Percentiles rank a stretch among this genome's conserved stretches.
These are phyloP conservation scores for cattle (Bos taurus) DNA, from an alignment of 2,113 vertebrate species.

Conservation along the genomic window ARS-UCD2.0 NC_037338.1:55089001-55089500, in stretches of 20 bases:
- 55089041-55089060: neutral
- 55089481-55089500: neutral
- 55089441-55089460: neutral
- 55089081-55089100: neutral
- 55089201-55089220: neutral
- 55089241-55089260: neutral
- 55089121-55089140: neutral
- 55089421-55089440: neutral
- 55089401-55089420: accelerated
- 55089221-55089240: neutral
- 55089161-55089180: neutral
- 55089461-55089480: neutral
- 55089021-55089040: neutral
- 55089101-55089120: neutral
- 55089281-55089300: neutral
- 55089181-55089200: neutral
- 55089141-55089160: neutral
- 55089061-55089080: neutral
- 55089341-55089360: neutral
- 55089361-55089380: neutral
- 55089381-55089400: neutral
- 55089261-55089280: neutral
- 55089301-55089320: neutral
- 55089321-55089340: neutral
- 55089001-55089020: neutral